Evolutionary conservation across 2,888 invertebrate species (phyloP).

Genomic region (Diarsia brunnea): DNA sequence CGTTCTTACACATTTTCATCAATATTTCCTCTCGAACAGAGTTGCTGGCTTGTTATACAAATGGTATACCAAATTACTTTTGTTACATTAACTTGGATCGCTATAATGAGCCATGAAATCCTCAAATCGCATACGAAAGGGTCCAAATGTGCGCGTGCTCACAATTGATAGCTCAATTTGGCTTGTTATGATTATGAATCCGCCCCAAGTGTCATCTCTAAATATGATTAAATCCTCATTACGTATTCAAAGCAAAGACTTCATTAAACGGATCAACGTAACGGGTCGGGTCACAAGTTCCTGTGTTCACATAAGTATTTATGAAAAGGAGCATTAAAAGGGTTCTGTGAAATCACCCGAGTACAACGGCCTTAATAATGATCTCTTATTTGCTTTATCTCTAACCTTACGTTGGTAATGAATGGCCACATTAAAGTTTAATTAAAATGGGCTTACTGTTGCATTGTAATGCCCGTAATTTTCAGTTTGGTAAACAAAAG

Average conservation of each 20-base stretch:
- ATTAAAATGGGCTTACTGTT: slow-evolving; percentile 74
- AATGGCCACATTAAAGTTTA: slow-evolving; percentile 77
- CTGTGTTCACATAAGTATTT: slow-evolving; percentile 62
- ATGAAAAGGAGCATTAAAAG: slow-evolving; percentile 63
- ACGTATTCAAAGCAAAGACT: slow-evolving; percentile 48
- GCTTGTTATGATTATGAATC: slow-evolving; percentile 16
- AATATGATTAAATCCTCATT: slow-evolving; percentile 54
- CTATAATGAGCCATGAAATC: slow-evolving; percentile 20
- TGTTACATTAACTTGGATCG: not conserved
- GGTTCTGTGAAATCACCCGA: slow-evolving; percentile 70
- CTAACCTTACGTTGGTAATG: slow-evolving; percentile 72
- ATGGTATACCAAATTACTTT: not conserved
- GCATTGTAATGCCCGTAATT: slow-evolving; percentile 53
- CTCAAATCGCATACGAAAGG: slow-evolving; percentile 51
- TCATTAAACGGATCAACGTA: slow-evolving; percentile 63
- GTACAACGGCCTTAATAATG: slow-evolving; percentile 73
- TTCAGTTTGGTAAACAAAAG: slow-evolving; percentile 57
- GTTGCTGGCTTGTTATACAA: no score
- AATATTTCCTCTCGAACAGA: not conserved
- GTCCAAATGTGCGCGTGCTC: slow-evolving; percentile 19
- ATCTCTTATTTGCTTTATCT: slow-evolving; percentile 77
- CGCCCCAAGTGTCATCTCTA: slow-evolving; percentile 38
- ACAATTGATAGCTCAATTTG: slow-evolving; percentile 47
- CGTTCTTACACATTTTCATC: not conserved
- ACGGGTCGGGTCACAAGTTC: slow-evolving; percentile 36